Conservation (phyloP, 2,888 invertebrate genomes). For the Amiota mariae region DNA sequence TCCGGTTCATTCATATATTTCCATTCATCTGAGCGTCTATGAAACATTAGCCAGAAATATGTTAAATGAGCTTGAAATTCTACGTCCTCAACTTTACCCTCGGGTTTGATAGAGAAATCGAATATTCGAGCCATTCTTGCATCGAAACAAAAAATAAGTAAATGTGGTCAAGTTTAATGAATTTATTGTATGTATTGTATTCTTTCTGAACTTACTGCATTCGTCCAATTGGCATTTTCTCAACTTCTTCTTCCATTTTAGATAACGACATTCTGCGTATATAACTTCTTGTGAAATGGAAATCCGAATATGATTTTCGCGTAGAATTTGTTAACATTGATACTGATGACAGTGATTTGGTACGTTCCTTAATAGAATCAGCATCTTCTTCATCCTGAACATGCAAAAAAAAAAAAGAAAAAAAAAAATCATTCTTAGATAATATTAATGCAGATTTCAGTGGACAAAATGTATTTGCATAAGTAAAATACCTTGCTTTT, state of each 20-base stretch:
- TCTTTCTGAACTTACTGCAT: slow-evolving; percentile 76
- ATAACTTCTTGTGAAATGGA: slow-evolving; percentile 50
- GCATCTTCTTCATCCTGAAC: not conserved
- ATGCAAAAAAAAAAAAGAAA: no score
- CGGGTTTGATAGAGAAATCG: not conserved
- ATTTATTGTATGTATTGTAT: not conserved
- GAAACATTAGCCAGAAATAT: not conserved
- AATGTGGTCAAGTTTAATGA: not conserved
- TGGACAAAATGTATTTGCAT: not conserved
- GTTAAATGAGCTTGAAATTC: not conserved
- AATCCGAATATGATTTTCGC: not conserved
- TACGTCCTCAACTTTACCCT: not conserved
- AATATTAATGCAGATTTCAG: not conserved
- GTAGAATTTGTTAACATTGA: not conserved
- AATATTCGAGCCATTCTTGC: slow-evolving; percentile 4
- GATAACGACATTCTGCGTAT: slow-evolving; percentile 74
- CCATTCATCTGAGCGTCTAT: not conserved
- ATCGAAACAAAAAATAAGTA: not conserved
- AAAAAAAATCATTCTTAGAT: not conserved
- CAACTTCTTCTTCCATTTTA: slow-evolving; percentile 85
- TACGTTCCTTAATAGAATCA: not conserved
- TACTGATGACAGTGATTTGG: no score
- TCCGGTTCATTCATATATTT: not conserved
- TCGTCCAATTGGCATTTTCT: slow-evolving; percentile 86
- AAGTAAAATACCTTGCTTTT: slow-evolving; percentile 73